Evolutionary conservation across 2,888 invertebrate genomes (phyloP), one percentile per base, ranked within the genome.

Genomic region (Lepidocyrtoides sp.): DNA sequence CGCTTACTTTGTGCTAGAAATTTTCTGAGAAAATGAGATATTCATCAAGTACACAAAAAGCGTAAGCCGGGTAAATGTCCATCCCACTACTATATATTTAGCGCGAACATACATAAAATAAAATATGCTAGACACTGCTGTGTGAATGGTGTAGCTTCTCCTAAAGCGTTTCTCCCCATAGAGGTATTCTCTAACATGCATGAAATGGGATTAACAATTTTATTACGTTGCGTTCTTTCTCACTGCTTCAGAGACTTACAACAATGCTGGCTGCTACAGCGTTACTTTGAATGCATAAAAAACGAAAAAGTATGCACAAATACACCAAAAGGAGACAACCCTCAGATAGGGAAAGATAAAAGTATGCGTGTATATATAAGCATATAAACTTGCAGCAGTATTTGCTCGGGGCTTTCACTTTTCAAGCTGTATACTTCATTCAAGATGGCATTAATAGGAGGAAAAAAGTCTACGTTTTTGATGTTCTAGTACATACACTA

Each of bases 161-260:
- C 69, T 69, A 41, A 41, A 69, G 69, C 41, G 69, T 17, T 63
- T 20, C 77, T 86, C 86, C 86, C 86, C 26, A 77, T 77, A 86
- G 86, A 60, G 86, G 29, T 77, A 77, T 86, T 86, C 75, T 77
- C 75, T 32, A 77, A 77, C 60, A 86, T 86, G 77, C 86, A 86
- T 86, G 86, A 86, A 86, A 86, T 86, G 48, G 86, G 86, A 86
- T 86, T 86, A 86, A 60, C 75, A 75, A 77, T 77, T 77, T 86
- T 86, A 86, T 86, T 86, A 86, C 86, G 32, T 77, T 86, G 51
- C 51, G 48, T 48, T 77, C 51, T 23, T 72, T 23, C 48, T 77
- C 29, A 51, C n/a, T 77, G 69, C 69, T 41, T 66, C 7, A 14
- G n/a, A 1, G 29, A 17, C n/a, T 51, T 29, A 48, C 44, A 66